Percentiles rank a stretch among this genome's conserved stretches.
phyloP scores from a whole-genome alignment of 2,888 invertebrate genomes.

The Cephalotes varians region DNA sequence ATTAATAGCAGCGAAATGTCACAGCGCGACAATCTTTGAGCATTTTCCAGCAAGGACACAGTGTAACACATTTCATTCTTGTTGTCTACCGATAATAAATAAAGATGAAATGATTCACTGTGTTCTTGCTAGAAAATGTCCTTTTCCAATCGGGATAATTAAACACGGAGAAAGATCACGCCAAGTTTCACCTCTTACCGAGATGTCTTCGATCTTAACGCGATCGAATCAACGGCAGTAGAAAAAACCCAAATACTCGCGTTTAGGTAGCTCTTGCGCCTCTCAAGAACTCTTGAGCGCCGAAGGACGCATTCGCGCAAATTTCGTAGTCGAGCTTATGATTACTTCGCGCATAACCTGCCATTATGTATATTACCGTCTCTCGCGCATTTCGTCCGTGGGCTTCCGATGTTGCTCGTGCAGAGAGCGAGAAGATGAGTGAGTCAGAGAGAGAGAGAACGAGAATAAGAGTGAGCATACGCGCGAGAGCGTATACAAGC shows the following conservation, averaged over 20 bases:
- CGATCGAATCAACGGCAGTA: not conserved
- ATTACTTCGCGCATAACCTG: constrained; percentile 72
- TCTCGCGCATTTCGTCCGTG: constrained; percentile 70
- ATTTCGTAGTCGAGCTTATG: constrained; percentile 74
- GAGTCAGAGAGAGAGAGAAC: not conserved
- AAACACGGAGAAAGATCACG: not conserved
- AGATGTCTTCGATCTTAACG: constrained; percentile 24
- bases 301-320: constrained; percentile 70
- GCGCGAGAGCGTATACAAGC: constrained; percentile 4
- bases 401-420: constrained; percentile 67
- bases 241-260: constrained; percentile 54
- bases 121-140: no score
- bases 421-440: not conserved
- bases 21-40: not conserved
- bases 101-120: no score
- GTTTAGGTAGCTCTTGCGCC: constrained; percentile 64
- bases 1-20: constrained; percentile 23
- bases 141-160: constrained; percentile 10
- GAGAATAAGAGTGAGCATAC: constrained; percentile 8
- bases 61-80: no score
- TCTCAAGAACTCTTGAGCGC: constrained; percentile 55
- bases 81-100: no score
- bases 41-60: not conserved
- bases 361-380: constrained; percentile 75
- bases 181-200: not conserved